A percentile compares a stretch with the other conserved stretches of the same genome.
Conservation (phyloP, 2,113 vertebrate species). For the Salminus brasiliensis region DNA sequence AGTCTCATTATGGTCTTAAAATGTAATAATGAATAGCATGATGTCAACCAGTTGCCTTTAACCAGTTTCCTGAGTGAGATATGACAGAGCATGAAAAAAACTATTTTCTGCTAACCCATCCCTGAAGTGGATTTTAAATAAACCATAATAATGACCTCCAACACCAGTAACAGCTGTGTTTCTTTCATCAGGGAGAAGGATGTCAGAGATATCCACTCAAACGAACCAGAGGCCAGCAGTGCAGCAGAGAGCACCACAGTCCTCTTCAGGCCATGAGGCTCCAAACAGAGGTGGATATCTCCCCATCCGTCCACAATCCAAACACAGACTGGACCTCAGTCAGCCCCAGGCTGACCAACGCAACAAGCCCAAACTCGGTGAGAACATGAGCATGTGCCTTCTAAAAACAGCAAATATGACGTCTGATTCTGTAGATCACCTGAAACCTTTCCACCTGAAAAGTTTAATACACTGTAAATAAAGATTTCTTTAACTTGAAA, state of each 20-base stretch:
- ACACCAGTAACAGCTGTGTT: neutral
- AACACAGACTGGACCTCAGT: conserved; percentile 76
- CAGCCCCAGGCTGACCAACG: conserved; percentile 83
- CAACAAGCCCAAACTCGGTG: conserved; percentile 85
- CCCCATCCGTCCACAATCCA: conserved; percentile 73
- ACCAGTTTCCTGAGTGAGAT: neutral
- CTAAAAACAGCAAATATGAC: neutral
- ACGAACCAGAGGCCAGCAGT: conserved; percentile 66
- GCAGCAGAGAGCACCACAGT: conserved; percentile 80
- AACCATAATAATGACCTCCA: too few relatives aligned
- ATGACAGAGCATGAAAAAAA: neutral
- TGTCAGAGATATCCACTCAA: conserved; percentile 73
- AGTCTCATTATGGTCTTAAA: conserved; percentile 13
- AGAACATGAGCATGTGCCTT: conserved; percentile 17
- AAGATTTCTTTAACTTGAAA: too few relatives aligned
- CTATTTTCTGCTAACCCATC: neutral
- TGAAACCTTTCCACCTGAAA: neutral
- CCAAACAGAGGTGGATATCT: conserved; percentile 70
- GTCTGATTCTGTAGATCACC: neutral
- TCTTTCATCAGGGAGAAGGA: conserved; percentile 77
- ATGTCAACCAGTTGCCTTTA: too few relatives aligned
- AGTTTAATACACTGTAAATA: too few relatives aligned
- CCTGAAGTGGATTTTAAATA: too few relatives aligned
- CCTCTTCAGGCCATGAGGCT: conserved; percentile 81
- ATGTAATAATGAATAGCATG: conserved; percentile 28